Conservation (phyloP, 2,797 vertebrate species). For the Psittacula derbiana region DNA sequence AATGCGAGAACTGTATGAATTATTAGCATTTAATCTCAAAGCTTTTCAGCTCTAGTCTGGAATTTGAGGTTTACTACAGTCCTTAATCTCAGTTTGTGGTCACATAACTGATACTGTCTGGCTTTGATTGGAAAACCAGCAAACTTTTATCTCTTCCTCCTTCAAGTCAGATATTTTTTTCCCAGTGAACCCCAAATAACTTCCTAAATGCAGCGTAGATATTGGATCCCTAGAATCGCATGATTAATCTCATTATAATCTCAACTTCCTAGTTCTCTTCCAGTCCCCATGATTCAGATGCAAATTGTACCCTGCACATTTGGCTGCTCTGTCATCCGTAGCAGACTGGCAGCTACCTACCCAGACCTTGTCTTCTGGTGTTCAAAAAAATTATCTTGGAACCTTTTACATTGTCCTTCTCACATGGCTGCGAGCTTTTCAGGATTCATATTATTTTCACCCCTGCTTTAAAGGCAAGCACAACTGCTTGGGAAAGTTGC, state of each 20-base stretch:
- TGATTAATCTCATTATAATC: slow-evolving; percentile 49
- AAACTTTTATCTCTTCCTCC: slow-evolving; percentile 7
- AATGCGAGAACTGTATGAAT: neutral
- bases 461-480: neutral
- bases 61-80: slow-evolving; percentile 3
- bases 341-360: neutral
- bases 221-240: neutral
- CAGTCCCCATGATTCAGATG: slow-evolving; percentile 17
- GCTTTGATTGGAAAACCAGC: slow-evolving; percentile 23
- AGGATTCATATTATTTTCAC: neutral
- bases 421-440: neutral
- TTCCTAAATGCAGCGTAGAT: neutral
- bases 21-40: slow-evolving; percentile 8
- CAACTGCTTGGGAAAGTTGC: neutral
- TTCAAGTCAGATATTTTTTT: neutral
- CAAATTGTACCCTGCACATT: neutral
- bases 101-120: neutral
- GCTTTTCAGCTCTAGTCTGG: neutral
- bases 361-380: neutral
- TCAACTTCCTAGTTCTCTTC: neutral
- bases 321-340: neutral
- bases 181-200: neutral
- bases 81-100: neutral
- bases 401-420: neutral
- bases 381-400: neutral